A percentile compares a stretch with the other conserved stretches of the same genome.
These are phyloP conservation scores for Aphis craccivora DNA, from an alignment of 1,140 invertebrate genomes.

Conservation along the genomic window DNA sequence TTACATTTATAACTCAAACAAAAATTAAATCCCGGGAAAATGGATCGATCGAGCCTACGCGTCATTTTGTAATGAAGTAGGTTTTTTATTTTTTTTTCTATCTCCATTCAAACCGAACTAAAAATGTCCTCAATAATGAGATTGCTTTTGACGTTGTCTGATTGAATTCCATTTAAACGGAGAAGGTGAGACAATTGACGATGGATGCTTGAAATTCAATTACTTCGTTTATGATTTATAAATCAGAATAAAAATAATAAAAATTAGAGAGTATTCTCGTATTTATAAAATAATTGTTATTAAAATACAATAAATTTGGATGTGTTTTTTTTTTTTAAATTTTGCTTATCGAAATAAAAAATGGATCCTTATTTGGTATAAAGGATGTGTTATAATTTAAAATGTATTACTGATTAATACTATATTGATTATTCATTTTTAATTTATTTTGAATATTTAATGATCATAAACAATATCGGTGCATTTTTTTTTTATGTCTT, in stretches of 20 bases:
- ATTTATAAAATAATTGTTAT: not conserved
- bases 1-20: not conserved
- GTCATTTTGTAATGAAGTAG: slow-evolving; percentile 26
- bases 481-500: not conserved
- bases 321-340: not conserved
- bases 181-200: not conserved
- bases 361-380: not conserved
- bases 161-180: slow-evolving; percentile 34
- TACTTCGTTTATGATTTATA: slow-evolving; percentile 15
- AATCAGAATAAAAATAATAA: not conserved
- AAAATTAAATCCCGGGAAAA: slow-evolving; percentile 22
- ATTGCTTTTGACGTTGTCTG: slow-evolving; percentile 39
- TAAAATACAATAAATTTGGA: not conserved
- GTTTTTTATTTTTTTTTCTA: not conserved
- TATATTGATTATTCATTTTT: not conserved
- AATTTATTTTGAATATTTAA: not conserved
- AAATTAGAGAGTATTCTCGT: not conserved
- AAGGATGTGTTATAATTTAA: not conserved
- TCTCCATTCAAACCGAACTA: not conserved
- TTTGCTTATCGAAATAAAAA: not conserved
- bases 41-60: slow-evolving; percentile 20
- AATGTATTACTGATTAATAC: not conserved
- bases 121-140: slow-evolving; percentile 25
- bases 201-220: slow-evolving; percentile 31
- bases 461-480: not conserved